Percentiles rank a stretch among this genome's conserved stretches.
These are phyloP conservation scores for Fratercula arctica DNA, from an alignment of 2,797 vertebrate species.

Conservation along the genomic window DNA sequence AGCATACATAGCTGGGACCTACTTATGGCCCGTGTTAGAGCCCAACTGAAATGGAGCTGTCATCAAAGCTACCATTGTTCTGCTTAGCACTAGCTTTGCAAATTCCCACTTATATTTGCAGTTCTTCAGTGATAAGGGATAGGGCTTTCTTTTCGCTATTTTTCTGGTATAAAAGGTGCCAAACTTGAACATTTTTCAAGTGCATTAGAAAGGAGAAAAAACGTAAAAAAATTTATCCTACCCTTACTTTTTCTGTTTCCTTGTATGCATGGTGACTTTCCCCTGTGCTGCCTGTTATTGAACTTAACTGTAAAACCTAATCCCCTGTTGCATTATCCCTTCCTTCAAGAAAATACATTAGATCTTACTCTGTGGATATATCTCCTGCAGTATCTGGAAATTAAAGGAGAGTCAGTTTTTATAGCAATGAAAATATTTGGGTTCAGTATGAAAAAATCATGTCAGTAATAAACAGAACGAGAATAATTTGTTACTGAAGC, in stretches of 20 bases:
- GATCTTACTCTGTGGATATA: background rate
- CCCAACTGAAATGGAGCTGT: background rate
- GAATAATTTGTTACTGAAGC: background rate
- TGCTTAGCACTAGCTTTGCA: background rate
- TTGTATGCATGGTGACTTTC: background rate
- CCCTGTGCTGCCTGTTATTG: background rate
- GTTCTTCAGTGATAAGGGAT: background rate
- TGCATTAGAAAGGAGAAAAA: background rate
- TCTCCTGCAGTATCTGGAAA: background rate
- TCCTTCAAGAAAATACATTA: background rate
- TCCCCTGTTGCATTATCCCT: background rate
- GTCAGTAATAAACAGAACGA: background rate
- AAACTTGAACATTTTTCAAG: background rate
- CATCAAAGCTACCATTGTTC: background rate
- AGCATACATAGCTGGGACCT: background rate
- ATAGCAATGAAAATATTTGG: background rate
- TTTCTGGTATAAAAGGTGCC: background rate
- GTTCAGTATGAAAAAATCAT: background rate
- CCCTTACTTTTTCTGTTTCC: background rate
- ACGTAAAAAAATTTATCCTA: background rate
- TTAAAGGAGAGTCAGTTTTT: background rate
- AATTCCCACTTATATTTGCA: background rate
- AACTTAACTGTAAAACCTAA: background rate
- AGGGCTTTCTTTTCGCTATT: background rate
- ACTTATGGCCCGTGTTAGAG: too few relatives aligned